Evolutionary conservation across 23 tunicate genomes (phyloP).

Genomic region (Pegea sp.): DNA sequence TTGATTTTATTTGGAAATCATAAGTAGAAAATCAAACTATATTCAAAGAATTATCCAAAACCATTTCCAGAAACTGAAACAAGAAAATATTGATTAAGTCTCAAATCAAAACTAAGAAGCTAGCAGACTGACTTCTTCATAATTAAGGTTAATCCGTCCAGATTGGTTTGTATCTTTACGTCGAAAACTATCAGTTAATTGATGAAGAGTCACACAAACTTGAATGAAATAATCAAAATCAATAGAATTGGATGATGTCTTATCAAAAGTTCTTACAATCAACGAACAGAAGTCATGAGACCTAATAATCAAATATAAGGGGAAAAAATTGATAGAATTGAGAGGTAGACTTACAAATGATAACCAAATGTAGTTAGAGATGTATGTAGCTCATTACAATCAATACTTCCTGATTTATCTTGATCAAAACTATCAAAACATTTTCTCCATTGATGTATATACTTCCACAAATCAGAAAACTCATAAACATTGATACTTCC

Average conservation of each 20-base stretch:
- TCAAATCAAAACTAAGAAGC: not conserved
- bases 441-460: constrained; percentile 75
- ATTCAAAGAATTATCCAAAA: constrained; percentile 53
- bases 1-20: too few species aligned
- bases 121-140: constrained; percentile 39
- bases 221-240: constrained; percentile 92
- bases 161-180: constrained; percentile 49
- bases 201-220: constrained; percentile 68
- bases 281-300: too few species aligned
- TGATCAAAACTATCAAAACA: constrained; percentile 83
- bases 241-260: constrained; percentile 36
- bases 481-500: constrained; percentile 52
- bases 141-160: constrained; percentile 38
- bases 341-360: constrained; percentile 21
- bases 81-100: not conserved
- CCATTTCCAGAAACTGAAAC: constrained; percentile 83
- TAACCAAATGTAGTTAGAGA: constrained; percentile 75
- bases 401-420: constrained; percentile 69
- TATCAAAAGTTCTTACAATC: constrained; percentile 57
- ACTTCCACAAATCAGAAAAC: constrained; percentile 59
- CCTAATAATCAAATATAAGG: not conserved
- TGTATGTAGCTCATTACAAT: constrained; percentile 31
- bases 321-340: not conserved
- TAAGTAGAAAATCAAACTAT: constrained; percentile 16
- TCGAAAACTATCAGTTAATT: constrained; percentile 58